Conservation (phyloP, 2,113 vertebrate genomes). For the Daubentonia madagascariensis region DNA sequence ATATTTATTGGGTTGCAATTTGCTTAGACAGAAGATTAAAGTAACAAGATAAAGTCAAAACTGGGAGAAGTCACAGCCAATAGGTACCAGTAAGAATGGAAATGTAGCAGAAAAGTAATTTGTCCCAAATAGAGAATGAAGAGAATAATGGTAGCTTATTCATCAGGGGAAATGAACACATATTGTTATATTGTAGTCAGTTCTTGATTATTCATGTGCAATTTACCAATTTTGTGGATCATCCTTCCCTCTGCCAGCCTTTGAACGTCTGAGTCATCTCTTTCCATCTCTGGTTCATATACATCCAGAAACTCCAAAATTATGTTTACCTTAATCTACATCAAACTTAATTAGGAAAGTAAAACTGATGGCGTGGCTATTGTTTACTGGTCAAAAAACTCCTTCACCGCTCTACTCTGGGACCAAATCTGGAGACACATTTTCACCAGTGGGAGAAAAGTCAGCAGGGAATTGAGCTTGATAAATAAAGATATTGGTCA, state of each 20-base stretch:
- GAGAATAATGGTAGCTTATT: not conserved
- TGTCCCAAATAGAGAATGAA: constrained; percentile 41
- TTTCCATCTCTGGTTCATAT: not conserved
- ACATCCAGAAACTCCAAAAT: not conserved
- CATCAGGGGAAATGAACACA: constrained; percentile 12
- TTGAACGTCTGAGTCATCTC: not conserved
- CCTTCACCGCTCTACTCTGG: not conserved
- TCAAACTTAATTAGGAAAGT: not conserved
- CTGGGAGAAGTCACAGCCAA: constrained; percentile 34
- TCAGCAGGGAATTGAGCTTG: not conserved
- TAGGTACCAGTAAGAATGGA: not conserved
- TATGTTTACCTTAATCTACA: not conserved
- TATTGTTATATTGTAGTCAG: not conserved
- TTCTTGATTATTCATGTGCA: constrained; percentile 15
- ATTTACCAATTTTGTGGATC: constrained; percentile 27
- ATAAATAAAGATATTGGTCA: not conserved
- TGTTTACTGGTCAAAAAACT: not conserved
- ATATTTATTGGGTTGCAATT: not conserved
- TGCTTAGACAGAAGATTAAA: constrained; percentile 17
- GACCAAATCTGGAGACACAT: not conserved
- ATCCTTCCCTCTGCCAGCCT: not conserved
- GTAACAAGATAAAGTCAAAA: not conserved
- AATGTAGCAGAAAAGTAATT: constrained; percentile 7
- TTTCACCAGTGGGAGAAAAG: not conserved
- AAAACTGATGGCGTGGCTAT: not conserved